Evolutionary conservation across 2,888 invertebrate genomes (phyloP).

Genomic region (Lypha dubia): DNA sequence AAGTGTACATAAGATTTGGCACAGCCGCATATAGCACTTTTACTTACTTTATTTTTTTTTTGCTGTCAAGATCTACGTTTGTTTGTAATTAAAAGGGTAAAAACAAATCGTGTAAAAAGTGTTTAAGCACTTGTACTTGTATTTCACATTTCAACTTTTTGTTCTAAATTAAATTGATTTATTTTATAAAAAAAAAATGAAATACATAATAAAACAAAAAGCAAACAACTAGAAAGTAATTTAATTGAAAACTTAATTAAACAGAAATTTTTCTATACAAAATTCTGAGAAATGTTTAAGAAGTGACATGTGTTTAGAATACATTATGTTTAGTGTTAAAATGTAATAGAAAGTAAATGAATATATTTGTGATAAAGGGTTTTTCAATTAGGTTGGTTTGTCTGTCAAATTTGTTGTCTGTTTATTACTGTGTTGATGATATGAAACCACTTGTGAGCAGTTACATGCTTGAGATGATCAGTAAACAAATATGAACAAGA

Average conservation of each 20-base stretch:
- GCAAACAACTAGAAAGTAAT: constrained; percentile 17
- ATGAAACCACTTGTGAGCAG: too few relatives aligned
- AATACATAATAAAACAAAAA: neutral
- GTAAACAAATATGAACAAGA: too few relatives aligned
- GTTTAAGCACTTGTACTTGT: constrained; percentile 48
- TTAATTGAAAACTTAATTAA: neutral
- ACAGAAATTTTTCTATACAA: constrained; percentile 8
- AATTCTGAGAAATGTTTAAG: constrained; percentile 32
- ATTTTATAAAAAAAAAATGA: neutral
- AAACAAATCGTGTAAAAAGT: constrained; percentile 38
- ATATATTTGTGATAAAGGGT: neutral
- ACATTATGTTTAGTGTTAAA: constrained; percentile 10
- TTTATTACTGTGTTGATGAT: too few relatives aligned
- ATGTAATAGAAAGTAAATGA: neutral
- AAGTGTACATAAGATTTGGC: too few relatives aligned
- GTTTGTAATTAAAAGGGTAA: constrained; percentile 17
- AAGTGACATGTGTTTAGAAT: constrained; percentile 18
- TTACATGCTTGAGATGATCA: too few relatives aligned
- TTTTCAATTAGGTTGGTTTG: neutral
- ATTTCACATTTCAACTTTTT: constrained; percentile 34
- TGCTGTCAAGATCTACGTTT: constrained; percentile 30
- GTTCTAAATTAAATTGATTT: constrained; percentile 40
- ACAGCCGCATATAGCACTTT: too few relatives aligned
- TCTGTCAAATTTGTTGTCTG: neutral
- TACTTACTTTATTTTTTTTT: neutral